phyloP scores from a whole-genome alignment of 2,113 vertebrate species.

The Scomber colias region DNA sequence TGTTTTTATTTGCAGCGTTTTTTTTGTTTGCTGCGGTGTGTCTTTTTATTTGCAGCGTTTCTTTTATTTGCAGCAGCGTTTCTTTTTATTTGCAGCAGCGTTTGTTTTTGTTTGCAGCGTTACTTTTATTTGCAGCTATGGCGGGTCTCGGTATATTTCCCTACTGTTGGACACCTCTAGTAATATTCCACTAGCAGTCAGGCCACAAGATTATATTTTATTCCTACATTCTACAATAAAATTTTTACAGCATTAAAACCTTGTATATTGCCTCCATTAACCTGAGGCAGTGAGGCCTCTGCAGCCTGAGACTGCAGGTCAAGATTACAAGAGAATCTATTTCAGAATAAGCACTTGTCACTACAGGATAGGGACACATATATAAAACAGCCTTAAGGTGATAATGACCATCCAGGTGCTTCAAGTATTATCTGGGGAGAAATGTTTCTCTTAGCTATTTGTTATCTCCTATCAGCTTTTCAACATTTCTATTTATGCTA shows the following conservation, averaged over 20 bases:
- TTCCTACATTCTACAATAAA: not conserved
- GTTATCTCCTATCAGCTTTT: not conserved
- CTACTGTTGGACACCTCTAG: slow-evolving; percentile 5
- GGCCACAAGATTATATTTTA: not conserved
- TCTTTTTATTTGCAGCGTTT: too few species aligned
- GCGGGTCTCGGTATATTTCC: too few species aligned
- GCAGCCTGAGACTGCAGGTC: not conserved
- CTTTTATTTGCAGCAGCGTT: too few species aligned
- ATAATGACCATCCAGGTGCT: slow-evolving; percentile 11
- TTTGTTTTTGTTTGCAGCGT: too few species aligned
- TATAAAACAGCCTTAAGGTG: slow-evolving; percentile 31
- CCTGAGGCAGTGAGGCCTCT: not conserved
- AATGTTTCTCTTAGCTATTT: not conserved
- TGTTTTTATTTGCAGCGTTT: too few species aligned
- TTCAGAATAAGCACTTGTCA: slow-evolving; percentile 13
- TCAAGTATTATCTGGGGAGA: not conserved
- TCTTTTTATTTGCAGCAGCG: too few species aligned
- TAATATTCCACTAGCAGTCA: not conserved
- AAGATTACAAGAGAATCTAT: slow-evolving; percentile 18
- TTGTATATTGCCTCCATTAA: not conserved
- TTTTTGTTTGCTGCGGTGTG: too few species aligned
- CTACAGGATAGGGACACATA: slow-evolving; percentile 11
- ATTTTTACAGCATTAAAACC: not conserved
- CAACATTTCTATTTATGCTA: not conserved
- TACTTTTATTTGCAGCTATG: too few species aligned